These are phyloP conservation scores for Chloroceryle amazona DNA, from an alignment of 2,797 vertebrate species.

Conservation along the genomic window DNA sequence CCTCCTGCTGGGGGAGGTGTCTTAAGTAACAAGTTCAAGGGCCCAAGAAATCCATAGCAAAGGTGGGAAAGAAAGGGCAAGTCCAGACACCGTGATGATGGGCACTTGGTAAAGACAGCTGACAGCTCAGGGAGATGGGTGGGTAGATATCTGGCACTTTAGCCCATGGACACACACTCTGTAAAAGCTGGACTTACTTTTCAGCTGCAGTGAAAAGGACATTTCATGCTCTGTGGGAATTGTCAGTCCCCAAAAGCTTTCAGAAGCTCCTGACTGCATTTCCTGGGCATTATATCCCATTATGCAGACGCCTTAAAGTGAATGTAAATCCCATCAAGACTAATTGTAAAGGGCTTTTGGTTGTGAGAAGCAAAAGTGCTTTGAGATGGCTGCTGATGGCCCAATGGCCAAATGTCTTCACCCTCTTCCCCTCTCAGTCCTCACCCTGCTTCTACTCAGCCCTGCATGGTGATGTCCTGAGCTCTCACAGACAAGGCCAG, in stretches of 20 bases:
- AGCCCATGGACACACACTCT: rapidly evolving
- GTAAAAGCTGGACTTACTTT: not conserved
- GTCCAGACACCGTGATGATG: not conserved
- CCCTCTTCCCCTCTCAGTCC: not conserved
- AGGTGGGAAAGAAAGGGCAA: not conserved
- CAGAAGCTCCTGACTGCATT: not conserved
- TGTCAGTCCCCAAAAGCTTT: not conserved
- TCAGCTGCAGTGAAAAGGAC: not conserved
- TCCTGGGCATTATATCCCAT: conserved; percentile 16
- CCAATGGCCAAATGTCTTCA: rapidly evolving
- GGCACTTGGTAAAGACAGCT: not conserved
- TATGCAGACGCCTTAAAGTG: conserved; percentile 39
- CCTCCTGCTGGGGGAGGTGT: not conserved
- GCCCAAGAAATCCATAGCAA: not conserved
- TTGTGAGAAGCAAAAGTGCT: not conserved
- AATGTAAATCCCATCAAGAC: conserved; percentile 50
- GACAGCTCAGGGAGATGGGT: not conserved
- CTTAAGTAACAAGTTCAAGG: not conserved
- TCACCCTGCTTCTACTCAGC: not conserved
- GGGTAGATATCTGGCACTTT: not conserved
- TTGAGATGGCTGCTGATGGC: not conserved
- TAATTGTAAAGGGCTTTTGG: conserved; percentile 6
- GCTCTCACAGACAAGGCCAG: not conserved
- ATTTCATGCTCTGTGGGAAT: not conserved
- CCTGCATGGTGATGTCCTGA: not conserved